Evolutionary conservation across 2,113 vertebrate genomes (phyloP).

Genomic region (Aleadryas rufinucha): DNA sequence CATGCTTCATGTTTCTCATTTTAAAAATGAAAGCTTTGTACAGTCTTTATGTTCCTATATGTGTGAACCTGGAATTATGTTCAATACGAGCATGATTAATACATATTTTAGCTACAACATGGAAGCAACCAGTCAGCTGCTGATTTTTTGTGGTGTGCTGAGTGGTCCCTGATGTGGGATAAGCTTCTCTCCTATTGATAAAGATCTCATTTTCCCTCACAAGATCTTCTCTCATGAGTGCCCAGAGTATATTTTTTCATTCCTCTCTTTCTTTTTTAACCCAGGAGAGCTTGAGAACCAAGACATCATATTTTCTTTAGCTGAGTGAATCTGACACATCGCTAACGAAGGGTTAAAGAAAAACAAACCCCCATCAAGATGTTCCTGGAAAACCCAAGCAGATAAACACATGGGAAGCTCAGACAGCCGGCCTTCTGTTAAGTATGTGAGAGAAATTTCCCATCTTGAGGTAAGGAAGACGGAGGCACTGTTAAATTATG

Average conservation of each 20-base stretch:
- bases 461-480: conserved; percentile 54
- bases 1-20: neutral
- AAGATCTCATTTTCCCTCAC: neutral
- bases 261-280: neutral
- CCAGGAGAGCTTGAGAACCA: neutral
- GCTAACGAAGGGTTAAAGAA: conserved; percentile 47
- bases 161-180: neutral
- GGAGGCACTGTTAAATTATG: conserved; percentile 62
- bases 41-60: neutral
- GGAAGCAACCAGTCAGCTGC: neutral
- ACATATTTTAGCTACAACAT: neutral
- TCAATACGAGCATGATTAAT: neutral
- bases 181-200: neutral
- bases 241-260: neutral
- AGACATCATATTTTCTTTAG: neutral
- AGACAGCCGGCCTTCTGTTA: conserved; percentile 44
- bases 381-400: neutral
- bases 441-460: conserved; percentile 58
- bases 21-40: neutral
- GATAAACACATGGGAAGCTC: conserved; percentile 56
- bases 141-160: rapidly evolving
- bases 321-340: neutral
- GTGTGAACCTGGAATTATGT: neutral
- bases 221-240: neutral
- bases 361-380: conserved; percentile 34